phyloP scores from a whole-genome alignment of 2,888 invertebrate species.

The Phlogophora meticulosa region DNA sequence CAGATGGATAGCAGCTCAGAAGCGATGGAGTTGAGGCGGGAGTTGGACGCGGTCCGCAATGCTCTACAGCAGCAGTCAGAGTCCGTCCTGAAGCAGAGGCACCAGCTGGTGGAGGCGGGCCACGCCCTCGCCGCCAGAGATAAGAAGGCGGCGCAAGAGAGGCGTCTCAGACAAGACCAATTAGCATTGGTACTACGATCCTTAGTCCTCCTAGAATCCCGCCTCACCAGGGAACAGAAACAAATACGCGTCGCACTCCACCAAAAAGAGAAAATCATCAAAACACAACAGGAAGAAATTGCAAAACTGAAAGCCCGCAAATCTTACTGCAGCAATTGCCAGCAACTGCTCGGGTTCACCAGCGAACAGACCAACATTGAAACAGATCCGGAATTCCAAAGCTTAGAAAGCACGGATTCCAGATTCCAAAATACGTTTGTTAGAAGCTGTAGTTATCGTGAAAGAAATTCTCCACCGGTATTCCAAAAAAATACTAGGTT shows the following conservation, averaged over 20 bases:
- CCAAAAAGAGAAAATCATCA: constrained; percentile 94
- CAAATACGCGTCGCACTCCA: constrained; percentile 93
- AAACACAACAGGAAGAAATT: constrained; percentile 93
- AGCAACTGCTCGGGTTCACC: constrained; percentile 88
- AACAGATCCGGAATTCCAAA: constrained; percentile 90
- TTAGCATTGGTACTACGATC: constrained; percentile 93
- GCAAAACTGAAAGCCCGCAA: constrained; percentile 91
- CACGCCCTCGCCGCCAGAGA: constrained; percentile 92
- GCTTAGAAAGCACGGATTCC: constrained; percentile 89
- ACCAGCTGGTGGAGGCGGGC: constrained; percentile 93
- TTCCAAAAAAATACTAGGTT: constrained; percentile 90
- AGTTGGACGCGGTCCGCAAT: constrained; percentile 93
- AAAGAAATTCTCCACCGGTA: constrained; percentile 87
- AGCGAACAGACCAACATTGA: constrained; percentile 90
- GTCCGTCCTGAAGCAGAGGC: constrained; percentile 92
- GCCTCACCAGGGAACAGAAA: constrained; percentile 94
- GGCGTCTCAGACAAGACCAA: constrained; percentile 93
- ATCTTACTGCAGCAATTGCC: constrained; percentile 88
- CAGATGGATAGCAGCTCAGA: constrained; percentile 93
- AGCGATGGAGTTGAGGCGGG: constrained; percentile 91
- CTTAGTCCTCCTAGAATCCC: constrained; percentile 93
- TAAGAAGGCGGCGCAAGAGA: constrained; percentile 91
- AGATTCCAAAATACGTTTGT: constrained; percentile 88
- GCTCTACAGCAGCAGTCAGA: constrained; percentile 92
- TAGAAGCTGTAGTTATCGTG: constrained; percentile 89